Base-by-base conservation (phyloP, 2,797 vertebrate species). In the Galagoides demidoff region DNA sequence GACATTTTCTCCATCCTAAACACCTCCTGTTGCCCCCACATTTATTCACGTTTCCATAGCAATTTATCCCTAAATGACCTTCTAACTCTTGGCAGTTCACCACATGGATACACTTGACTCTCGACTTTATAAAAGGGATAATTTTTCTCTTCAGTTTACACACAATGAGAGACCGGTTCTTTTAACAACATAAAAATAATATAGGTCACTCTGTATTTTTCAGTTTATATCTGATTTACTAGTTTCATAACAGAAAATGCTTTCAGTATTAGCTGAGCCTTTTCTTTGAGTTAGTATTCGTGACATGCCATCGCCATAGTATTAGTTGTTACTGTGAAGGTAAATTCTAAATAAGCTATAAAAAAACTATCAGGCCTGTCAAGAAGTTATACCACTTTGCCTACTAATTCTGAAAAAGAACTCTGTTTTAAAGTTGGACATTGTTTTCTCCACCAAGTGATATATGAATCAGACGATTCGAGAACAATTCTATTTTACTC, bases 271-370 rank as follows among this genome's bases (percentile, higher is more conserved):
- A 85, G 31, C 16, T 87, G 1, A 64, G 25, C 61, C 3, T 86
- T 94, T 83, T 86, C 31, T 86, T 37, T 68, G 64, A 83, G 45
- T 78, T 83, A 85, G 16, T 63, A 63, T 83, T 94, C 85, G 37
- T 39, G 90, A 71, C 64, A 64, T 49, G 19, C 17, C 29, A 77
- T 43, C 52, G 20, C 49, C 22, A 63, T 49, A 90, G 37, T 79
- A 55, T 57, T 66, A 87, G 59, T 49, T 84, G 31, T 17, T 84
- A 64, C 7, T 39, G 34, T 63, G 31, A 90, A 92, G 22, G 27
- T 76, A 84, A 74, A 84, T 59, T 93, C 49, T 61, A 83, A 85
- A 68, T 89, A 87, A 87, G 37, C 92, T 86, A 70, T 63, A 66
- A 88, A 90, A 81, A 29, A 68, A 49, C 4, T 61, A 66, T 13